Evolutionary conservation across 2,113 vertebrate genomes (phyloP), one percentile per base, ranked within the genome.

Genomic region (Callithrix jacchus): DNA sequence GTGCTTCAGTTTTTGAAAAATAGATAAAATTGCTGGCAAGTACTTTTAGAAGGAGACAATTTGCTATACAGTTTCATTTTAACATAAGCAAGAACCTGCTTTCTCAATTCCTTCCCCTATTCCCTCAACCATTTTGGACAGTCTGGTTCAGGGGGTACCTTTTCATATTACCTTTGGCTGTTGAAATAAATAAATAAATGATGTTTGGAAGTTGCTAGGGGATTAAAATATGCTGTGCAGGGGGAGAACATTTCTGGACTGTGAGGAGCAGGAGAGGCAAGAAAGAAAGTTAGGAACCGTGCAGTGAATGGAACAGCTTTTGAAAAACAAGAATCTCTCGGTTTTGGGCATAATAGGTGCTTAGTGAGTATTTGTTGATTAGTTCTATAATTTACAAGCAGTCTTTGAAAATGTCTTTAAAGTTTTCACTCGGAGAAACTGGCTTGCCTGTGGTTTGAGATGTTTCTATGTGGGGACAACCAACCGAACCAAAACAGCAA

Each of bases 131-230:
- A 37, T 54, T 93, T 94, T 74, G 37, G 86, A 87, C 18, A 20
- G 11, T 87, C 47, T 93, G 27, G 45, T 94, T 93, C 56, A 87
- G 32, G 35, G 61, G 80, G 21, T 96, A 42, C 76, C 52, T 89
- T 96, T 96, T 79, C 30, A 89, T 85, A 85, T 93, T 94, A 52
- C 54, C 91, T 96, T 96, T 96, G 68, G 54, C 61, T 58, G 37
- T 58, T 16, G 87, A 93, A 92, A 90, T 90, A 92, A 88, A 92
- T 87, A 93, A 97, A 89, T 95, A 97, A 95, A 91, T 96, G 88
- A 91, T 96, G 88, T 96, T 97, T 92, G 70, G 35, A 94, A 61
- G 91, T 97, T 94, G 49, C 95, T 97, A 96, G 93, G 97, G 94
- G 76, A 96, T 95, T 56, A 94, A 94, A 93, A 93, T 40, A 70